Base-by-base conservation (phyloP, 1,140 invertebrate genomes). In the Drosophila tristis region DNA sequence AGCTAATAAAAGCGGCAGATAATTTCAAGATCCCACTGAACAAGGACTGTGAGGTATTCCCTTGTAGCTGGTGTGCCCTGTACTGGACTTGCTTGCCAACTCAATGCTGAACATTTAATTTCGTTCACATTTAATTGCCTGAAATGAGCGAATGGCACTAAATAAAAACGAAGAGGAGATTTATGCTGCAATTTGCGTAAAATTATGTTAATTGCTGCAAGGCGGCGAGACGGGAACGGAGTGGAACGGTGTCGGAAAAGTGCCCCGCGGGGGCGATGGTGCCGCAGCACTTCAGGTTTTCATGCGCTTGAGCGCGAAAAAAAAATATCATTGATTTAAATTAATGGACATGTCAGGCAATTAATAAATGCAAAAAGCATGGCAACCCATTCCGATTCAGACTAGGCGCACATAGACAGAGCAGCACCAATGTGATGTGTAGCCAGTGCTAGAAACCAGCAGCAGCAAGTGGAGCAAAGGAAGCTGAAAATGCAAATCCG, bases 261-360 rank as follows among this genome's bases (percentile, higher is more conserved):
- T 9, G 20, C 35, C 11, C 35, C 4, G 35, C 4, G 35, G 11
- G 35, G 11, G 35, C 11, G 11, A 4, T 39, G 35, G 11, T 39
- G 35, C 35, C 31, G 72, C 44, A 76, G 72, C 44, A 76, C 57
- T 54, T 76, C 58, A 65, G 60, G 54, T 60, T 59, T 77, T 51
- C 25, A 66, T 67, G 68, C 78, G 81, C 45, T 74, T 53, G 43
- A 66, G 80, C 57, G 71, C 72, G 64, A 80, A 77, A 76, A 72
- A 79, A 60, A 72, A 79, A 60, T 75, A 91, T 91, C 90, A 91
- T 87, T 91, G 90, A 91, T 89, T 90, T 77, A 89, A 91, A 91
- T 91, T 82, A 90, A 91, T 91, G 90, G 70, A 80, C 74, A 86
- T 89, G 90, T 91, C 90, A 91, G 78, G 80, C 84, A 91, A 91